These are phyloP conservation scores for Drosophila novamexicana DNA, from an alignment of 1,140 invertebrate species.

Conservation along the genomic window DNA sequence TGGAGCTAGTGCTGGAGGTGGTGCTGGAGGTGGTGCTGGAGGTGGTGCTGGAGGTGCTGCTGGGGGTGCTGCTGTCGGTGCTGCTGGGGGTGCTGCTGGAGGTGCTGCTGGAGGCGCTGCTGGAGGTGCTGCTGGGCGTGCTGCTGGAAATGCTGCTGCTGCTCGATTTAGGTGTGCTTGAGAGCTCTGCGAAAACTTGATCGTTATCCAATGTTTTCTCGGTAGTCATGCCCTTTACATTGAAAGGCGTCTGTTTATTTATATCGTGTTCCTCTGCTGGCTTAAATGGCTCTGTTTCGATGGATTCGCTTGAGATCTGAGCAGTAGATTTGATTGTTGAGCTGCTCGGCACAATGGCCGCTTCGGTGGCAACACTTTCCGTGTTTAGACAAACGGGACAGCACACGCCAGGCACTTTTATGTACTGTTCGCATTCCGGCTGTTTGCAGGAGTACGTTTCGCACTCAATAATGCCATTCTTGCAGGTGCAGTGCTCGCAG, in stretches of 20 bases:
- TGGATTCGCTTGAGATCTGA: slow-evolving; percentile 2
- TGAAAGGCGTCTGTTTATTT: too few species aligned
- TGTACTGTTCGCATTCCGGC: not conserved
- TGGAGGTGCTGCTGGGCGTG: too few species aligned
- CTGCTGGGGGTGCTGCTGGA: too few species aligned
- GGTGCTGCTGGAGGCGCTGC: too few species aligned
- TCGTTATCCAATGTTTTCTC: too few species aligned
- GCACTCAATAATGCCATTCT: slow-evolving; percentile 25
- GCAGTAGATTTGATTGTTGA: not conserved
- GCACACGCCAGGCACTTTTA: slow-evolving; percentile 26
- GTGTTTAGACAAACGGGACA: slow-evolving; percentile 48
- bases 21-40: too few species aligned
- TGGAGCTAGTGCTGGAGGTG: too few species aligned
- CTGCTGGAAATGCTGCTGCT: too few species aligned
- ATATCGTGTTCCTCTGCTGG: not conserved
- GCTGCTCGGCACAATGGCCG: not conserved
- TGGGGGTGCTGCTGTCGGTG: too few species aligned
- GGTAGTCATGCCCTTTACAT: too few species aligned
- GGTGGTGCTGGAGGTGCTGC: too few species aligned
- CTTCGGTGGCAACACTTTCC: slow-evolving; percentile 6
- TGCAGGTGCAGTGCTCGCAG: slow-evolving; percentile 53
- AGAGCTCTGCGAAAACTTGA: too few species aligned
- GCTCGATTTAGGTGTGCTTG: not conserved
- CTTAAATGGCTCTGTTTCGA: not conserved
- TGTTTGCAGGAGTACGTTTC: slow-evolving; percentile 9